Evolutionary conservation across 1,140 invertebrate species (phyloP).

Genomic region (Drosophila gunungcola): DNA sequence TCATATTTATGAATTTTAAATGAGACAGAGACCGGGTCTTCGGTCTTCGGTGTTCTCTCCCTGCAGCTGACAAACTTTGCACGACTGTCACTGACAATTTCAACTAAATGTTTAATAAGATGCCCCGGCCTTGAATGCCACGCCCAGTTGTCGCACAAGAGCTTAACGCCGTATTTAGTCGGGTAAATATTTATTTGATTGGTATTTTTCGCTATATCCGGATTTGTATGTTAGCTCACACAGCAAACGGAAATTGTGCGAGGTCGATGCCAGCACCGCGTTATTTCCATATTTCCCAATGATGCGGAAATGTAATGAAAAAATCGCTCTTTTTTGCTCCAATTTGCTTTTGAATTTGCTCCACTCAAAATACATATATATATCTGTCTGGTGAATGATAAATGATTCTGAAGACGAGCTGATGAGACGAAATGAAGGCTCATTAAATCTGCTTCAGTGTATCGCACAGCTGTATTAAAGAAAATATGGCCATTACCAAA

Average conservation of each 20-base stretch:
- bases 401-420: conserved; percentile 24
- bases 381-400: conserved; percentile 24
- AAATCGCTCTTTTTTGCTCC: conserved; percentile 30
- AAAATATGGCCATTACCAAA: background rate
- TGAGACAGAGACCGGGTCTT: conserved; percentile 50
- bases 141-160: conserved; percentile 46
- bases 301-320: conserved; percentile 64
- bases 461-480: background rate
- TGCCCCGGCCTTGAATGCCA: conserved; percentile 52
- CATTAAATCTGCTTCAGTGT: conserved; percentile 14
- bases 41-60: conserved; percentile 9
- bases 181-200: conserved; percentile 81
- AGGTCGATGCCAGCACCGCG: conserved; percentile 39
- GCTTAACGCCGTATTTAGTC: conserved; percentile 70
- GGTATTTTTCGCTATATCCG: conserved; percentile 52
- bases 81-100: conserved; percentile 73
- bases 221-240: conserved; percentile 55
- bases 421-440: conserved; percentile 22
- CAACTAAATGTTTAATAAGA: conserved; percentile 77
- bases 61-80: conserved; percentile 54
- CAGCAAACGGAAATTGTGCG: conserved; percentile 75
- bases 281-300: conserved; percentile 34
- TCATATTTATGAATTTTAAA: conserved; percentile 82
- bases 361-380: conserved; percentile 6
- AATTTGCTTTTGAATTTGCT: too few species aligned